Base-by-base conservation (phyloP, 1,140 invertebrate species). In the Ctenoplectra terminalis region DNA sequence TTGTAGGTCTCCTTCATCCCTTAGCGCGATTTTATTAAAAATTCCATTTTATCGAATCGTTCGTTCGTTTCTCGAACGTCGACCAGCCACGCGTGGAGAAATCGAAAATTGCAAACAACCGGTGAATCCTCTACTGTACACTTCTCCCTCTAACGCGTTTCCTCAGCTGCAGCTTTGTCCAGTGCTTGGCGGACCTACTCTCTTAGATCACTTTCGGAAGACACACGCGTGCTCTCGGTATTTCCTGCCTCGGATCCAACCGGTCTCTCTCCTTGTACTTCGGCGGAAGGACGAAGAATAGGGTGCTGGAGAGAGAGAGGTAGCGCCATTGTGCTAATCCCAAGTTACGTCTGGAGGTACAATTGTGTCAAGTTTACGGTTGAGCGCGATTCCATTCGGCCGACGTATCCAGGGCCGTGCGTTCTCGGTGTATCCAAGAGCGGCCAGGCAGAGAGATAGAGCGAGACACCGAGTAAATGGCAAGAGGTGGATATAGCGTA, bases 281-380 rank as follows among this genome's bases (percentile, higher is more conserved):
- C 50, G 63, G 8, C n/a, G 43, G 37, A 54, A 54, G 63, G 71
- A 58, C 23, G 63, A 75, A 63, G 48, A 40, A 60, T 50, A 43
- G 40, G 26, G 4, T 4, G 34, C 8, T n/a, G n/a, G n/a, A n/a
- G 69, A 46, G 31, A 66, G 72, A 50, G 61, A 43, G 63, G 23
- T 34, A 58, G 60, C 40, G 48, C 43, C 69, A 87, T 87, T 87
- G 86, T 87, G 58, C 52, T 87, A 86, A 87, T 87, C 82, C 85
- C 56, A 75, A 81, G 86, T 84, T 87, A 87, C 86, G 85, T 87
- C 85, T 26, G 56, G 29, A 69, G 60, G 52, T 48, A 64, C 85
- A 86, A 87, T 87, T 87, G 86, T 87, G 86, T 87, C 81, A 81
- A 87, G 86, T 87, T 87, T 87, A 87, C 86, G 86, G 81, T 87